phyloP scores from a whole-genome alignment of 2,888 invertebrate species.

The Acanthoscelides obtectus region DNA sequence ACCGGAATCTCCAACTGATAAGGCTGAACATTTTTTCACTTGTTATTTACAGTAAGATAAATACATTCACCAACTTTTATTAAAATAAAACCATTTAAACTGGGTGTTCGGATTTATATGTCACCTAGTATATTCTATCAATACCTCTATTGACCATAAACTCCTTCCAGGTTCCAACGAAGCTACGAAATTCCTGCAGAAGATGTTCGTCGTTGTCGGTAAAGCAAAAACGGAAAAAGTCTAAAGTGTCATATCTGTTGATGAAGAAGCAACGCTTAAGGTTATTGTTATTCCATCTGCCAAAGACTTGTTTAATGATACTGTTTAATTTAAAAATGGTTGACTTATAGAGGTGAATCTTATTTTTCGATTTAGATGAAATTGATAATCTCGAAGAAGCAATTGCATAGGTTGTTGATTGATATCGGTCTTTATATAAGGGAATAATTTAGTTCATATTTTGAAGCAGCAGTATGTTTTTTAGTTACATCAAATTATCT shows the following conservation, averaged over 20 bases:
- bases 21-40: no score
- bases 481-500: no score
- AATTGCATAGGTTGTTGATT: background rate
- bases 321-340: background rate
- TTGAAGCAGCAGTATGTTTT: no score
- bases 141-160: background rate
- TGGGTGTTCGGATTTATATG: no score
- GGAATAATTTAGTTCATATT: no score
- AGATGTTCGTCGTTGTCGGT: slow-evolving; percentile 69
- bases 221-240: slow-evolving; percentile 67
- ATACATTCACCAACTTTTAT: no score
- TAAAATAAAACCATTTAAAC: no score
- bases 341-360: background rate
- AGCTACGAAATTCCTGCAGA: slow-evolving; percentile 62
- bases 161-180: slow-evolving; percentile 49
- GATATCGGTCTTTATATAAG: background rate
- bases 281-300: background rate
- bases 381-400: background rate
- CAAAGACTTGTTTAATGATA: background rate
- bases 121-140: no score
- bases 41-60: no score
- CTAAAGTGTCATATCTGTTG: slow-evolving; percentile 43
- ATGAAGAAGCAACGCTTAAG: background rate
- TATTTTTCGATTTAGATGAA: background rate
- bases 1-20: no score